Percentiles rank a stretch among this genome's conserved stretches.
Conservation (phyloP, 2,113 vertebrate species). For the Conger conger region DNA sequence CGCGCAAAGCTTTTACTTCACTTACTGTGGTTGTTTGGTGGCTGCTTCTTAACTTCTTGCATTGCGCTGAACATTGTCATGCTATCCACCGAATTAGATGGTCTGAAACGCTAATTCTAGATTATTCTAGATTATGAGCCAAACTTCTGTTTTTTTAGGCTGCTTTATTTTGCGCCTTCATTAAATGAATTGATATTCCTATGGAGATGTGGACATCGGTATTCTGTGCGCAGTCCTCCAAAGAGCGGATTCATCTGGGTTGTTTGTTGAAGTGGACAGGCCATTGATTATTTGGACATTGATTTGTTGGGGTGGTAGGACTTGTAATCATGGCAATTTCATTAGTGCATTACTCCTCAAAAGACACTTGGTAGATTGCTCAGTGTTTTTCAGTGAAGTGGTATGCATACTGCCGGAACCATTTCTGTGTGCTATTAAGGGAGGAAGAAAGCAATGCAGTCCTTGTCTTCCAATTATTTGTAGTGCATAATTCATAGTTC, state of each 20-base stretch:
- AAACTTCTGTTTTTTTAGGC: no score
- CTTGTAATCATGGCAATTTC: constrained; percentile 1
- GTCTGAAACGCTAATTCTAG: no score
- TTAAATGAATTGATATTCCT: background rate
- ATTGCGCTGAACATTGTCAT: no score
- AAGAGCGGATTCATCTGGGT: background rate
- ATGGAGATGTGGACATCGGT: background rate
- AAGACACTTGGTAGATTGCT: background rate
- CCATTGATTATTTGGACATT: background rate
- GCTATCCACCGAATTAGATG: no score
- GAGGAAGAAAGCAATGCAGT: background rate
- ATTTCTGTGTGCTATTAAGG: background rate
- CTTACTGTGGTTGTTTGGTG: no score
- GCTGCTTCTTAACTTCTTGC: no score
- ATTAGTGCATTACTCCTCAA: background rate
- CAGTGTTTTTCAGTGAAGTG: background rate
- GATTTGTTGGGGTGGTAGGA: background rate
- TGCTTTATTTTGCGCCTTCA: background rate
- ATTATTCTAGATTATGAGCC: no score
- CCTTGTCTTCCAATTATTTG: background rate
- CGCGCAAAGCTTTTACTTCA: no score
- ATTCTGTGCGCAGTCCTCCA: background rate
- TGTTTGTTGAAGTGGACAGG: background rate
- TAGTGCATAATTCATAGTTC: background rate
- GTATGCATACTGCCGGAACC: background rate